Conservation (phyloP, 1,140 invertebrate species). For the Phymastichus coffea region DNA sequence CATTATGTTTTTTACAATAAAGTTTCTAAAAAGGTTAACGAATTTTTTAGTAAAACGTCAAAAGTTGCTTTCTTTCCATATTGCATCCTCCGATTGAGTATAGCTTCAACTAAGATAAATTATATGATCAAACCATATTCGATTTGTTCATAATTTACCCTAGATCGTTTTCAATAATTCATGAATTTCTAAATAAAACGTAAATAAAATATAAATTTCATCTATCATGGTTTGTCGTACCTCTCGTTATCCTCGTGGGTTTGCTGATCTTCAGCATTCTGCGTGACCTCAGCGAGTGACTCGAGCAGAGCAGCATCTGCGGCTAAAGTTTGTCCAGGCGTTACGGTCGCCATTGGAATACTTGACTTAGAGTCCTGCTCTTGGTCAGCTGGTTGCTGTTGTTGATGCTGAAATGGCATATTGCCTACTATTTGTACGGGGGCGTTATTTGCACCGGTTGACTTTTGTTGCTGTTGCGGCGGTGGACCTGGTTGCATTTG, state of each 20-base stretch:
- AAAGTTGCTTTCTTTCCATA: too few relatives aligned
- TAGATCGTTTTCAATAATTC: too few relatives aligned
- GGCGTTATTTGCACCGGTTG: constrained; percentile 9
- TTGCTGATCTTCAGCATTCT: constrained; percentile 51
- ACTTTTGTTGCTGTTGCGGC: constrained; percentile 15
- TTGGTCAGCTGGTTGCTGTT: constrained; percentile 36
- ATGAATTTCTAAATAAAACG: too few relatives aligned
- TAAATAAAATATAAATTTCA: constrained; percentile 1
- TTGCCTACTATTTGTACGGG: too few relatives aligned
- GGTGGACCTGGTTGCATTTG: constrained; percentile 36
- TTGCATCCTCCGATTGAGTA: too few relatives aligned
- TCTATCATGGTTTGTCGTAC: constrained; percentile 39
- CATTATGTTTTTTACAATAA: too few relatives aligned
- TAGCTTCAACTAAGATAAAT: too few relatives aligned
- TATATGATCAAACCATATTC: too few relatives aligned
- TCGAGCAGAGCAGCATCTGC: constrained; percentile 51
- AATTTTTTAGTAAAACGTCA: too few relatives aligned
- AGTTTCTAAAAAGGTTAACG: too few relatives aligned
- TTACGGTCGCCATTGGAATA: constrained; percentile 33
- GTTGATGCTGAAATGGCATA: constrained; percentile 19
- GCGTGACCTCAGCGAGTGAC: constrained; percentile 54
- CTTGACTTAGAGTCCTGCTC: constrained; percentile 53
- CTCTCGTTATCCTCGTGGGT: constrained; percentile 66
- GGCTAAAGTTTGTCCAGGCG: constrained; percentile 33
- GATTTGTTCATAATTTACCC: too few relatives aligned